Evolutionary conservation across 2,113 vertebrate genomes (phyloP).

Genomic region (Tragulus kanchil): DNA sequence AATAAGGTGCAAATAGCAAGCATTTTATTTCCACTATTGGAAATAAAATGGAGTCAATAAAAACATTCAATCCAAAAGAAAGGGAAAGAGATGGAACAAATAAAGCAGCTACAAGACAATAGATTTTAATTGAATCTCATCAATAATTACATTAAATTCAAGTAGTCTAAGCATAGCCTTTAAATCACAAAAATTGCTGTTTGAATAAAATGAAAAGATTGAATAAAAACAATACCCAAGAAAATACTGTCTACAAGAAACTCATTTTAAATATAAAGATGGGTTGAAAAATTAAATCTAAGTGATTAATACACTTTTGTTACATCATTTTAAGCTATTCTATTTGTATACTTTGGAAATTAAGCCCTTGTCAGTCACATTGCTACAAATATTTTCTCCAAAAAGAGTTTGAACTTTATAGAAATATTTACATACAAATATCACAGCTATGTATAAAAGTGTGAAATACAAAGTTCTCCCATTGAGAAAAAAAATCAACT

Average conservation of each 20-base stretch:
- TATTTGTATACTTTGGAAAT: not conserved
- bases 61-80: not conserved
- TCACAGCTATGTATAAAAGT: not conserved
- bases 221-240: not conserved
- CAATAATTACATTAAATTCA: not conserved
- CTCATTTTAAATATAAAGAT: conserved; percentile 21
- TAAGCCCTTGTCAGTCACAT: not conserved
- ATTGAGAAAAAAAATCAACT: not conserved
- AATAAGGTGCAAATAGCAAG: not conserved
- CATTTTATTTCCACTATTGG: not conserved
- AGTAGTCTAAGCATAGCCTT: not conserved
- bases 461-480: not conserved
- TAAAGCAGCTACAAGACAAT: not conserved
- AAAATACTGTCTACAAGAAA: not conserved
- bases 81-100: not conserved
- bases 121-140: not conserved
- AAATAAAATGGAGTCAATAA: not conserved
- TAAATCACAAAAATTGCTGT: not conserved
- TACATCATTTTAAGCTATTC: not conserved
- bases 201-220: conserved; percentile 39
- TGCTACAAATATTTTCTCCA: not conserved
- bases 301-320: no score
- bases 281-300: not conserved
- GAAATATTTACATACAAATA: not conserved
- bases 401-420: not conserved